Conservation (phyloP, 2,888 invertebrate species). For the Notodonta ziczac region DNA sequence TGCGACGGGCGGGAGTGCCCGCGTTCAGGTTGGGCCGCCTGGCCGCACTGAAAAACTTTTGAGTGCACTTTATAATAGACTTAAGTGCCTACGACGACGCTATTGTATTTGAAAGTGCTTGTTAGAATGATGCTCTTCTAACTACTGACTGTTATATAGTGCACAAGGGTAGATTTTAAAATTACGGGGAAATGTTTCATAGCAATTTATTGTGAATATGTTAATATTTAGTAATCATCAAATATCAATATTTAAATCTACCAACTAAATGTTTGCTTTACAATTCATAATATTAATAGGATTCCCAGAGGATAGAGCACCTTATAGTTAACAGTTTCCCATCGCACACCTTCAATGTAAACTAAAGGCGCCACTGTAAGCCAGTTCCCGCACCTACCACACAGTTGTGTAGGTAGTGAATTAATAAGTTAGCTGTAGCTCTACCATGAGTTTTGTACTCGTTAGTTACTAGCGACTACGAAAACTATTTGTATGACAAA, state of each 20-base stretch:
- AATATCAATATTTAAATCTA: too few species aligned
- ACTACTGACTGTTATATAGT: neutral
- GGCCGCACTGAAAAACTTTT: conserved; percentile 1
- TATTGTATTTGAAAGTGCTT: neutral
- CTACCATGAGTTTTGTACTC: too few species aligned
- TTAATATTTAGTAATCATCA: too few species aligned
- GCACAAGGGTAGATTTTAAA: neutral
- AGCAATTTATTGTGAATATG: neutral
- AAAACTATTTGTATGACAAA: too few species aligned
- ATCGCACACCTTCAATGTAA: conserved; percentile 4
- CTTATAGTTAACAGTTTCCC: neutral
- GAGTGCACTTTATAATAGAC: conserved; percentile 1
- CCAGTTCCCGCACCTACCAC: conserved; percentile 38
- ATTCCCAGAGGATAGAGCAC: too few species aligned
- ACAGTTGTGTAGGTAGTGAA: conserved; percentile 60
- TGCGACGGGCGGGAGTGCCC: neutral
- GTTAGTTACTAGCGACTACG: too few species aligned
- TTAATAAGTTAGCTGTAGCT: conserved; percentile 61
- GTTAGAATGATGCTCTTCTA: neutral
- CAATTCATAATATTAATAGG: neutral
- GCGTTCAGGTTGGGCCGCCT: neutral
- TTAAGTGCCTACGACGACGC: conserved; percentile 2
- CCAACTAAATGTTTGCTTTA: neutral
- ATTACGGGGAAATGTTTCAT: neutral
- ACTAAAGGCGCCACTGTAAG: conserved; percentile 8